phyloP scores from a whole-genome alignment of 2,888 invertebrate species.

The Stenchaetothrips biformis region DNA sequence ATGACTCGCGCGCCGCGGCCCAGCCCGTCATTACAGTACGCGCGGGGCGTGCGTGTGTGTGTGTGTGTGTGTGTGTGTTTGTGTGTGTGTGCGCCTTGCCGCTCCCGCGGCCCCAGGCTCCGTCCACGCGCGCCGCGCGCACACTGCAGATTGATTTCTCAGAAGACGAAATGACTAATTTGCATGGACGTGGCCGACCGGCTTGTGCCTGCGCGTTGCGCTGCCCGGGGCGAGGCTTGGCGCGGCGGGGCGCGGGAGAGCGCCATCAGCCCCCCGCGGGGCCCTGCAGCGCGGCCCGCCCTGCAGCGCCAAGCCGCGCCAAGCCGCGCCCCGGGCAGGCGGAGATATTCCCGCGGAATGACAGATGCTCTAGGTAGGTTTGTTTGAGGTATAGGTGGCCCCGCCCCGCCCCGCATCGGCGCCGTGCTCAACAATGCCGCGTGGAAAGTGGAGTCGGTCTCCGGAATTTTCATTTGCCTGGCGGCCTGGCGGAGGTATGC shows the following conservation, averaged over 20 bases:
- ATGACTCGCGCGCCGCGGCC: not conserved
- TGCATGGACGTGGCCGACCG: slow-evolving; percentile 10
- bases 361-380: not conserved
- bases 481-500: not conserved
- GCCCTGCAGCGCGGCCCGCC: not conserved
- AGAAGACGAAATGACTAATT: slow-evolving; percentile 19
- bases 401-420: not conserved
- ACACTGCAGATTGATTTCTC: slow-evolving; percentile 19
- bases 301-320: not conserved
- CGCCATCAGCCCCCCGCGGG: not conserved
- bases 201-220: not conserved
- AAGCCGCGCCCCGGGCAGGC: not conserved
- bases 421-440: not conserved
- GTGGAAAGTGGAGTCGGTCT: too few species aligned
- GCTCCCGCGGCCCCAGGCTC: not conserved
- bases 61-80: slow-evolving; percentile 15
- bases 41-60: not conserved
- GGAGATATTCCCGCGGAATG: not conserved
- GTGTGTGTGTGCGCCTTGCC: not conserved
- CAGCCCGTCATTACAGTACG: not conserved
- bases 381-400: slow-evolving; percentile 16
- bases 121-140: not conserved
- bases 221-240: not conserved
- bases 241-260: not conserved
- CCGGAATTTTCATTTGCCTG: not conserved